Base-by-base conservation (phyloP, 2,113 vertebrate genomes). In the Dendrocopos noguchii region DNA sequence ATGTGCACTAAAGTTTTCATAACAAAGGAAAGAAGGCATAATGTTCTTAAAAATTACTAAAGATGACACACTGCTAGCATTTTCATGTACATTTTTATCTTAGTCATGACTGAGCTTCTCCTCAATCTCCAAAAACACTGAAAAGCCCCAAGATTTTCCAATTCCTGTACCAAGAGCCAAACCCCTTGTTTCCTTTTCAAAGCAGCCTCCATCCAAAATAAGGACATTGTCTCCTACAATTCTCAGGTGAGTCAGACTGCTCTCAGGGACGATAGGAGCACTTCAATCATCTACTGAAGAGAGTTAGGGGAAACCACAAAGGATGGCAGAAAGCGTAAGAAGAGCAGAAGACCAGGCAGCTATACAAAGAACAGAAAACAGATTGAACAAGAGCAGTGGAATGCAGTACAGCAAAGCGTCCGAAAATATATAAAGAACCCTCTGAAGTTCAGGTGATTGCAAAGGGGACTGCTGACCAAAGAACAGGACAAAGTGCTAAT, bases 111-210 rank as follows among this genome's bases (percentile, higher is more conserved):
- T 66, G 13, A 93, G 50, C 44, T 71, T 22, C 28, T 9, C 7
- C 4, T 1, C 0, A 4, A 20, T 15, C 19, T 7, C 5, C 19
- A 33, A 25, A 61, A 57, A 5, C 33, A 27, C 56, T 36, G n/a
- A 55, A 87, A 80, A 80, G 31, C 20, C 27, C 5, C 7, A 53
- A 36, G 19, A 71, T 39, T 63, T 34, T 34, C 21, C 19, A 59
- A 1, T 46, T 82, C 34, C 34, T 70, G 6, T 18, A 78, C 5
- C 18, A 57, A 68, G 9, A 72, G 9, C 28, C 22, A 39, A 77
- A 91, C 85, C 12, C 24, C 44, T 68, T 34, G 67, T 53, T 56
- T 13, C 12, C 20, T 80, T 8, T 81, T 52, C 39, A 68, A 34
- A 93, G 60, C 18, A 74, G 42, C 57, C 80, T 4, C 5, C 10